Base-by-base conservation (phyloP, 2,797 vertebrate genomes). In the Anniella stebbinsi region DNA sequence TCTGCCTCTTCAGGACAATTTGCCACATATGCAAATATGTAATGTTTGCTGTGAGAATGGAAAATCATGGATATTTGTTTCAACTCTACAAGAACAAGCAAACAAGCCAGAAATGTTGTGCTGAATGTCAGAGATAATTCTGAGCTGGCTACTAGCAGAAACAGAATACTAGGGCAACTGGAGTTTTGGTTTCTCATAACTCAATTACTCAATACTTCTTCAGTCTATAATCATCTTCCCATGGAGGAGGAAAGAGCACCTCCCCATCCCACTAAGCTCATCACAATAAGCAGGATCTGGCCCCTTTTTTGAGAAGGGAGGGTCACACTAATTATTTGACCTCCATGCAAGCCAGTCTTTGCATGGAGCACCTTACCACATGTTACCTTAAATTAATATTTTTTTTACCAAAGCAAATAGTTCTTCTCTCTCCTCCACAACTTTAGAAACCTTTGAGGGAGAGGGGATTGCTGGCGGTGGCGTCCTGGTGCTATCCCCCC, bases 41-140 rank as follows among this genome's bases (percentile, higher is more conserved):
- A 36, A 73, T 60, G 30, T 75, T 86, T 86, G 70, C 84, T 75
- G 0, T 60, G n/a, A 60, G 70, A 86, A 75, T 86, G 36, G 25
- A 41, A 86, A 86, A 86, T 86, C 70, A 75, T 75, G 70, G 21
- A 57, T 86, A 86, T 86, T 75, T 75, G 70, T 75, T 86, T 75
- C 36, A 75, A 73, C n/a, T 17, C 36, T 38, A 36, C 84, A 41
- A 75, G 54, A 86, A 75, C 51, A 57, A 54, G 45, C 66, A 9
- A 54, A 70, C 10, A 57, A 69, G 10, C 41, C 41, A 30, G 4
- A 13, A 28, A 73, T 36, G 13, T 86, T 36, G 84, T 36, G 3
- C 30, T 48, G 5, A 66, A 82, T 38, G 57, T 23, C 36, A 38
- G 60, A 28, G 36, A 45, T 25, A 83, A 36, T 60, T 60, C 80